Conservation (phyloP, 2,888 invertebrate genomes). For the Scotopteryx bipunctaria region DNA sequence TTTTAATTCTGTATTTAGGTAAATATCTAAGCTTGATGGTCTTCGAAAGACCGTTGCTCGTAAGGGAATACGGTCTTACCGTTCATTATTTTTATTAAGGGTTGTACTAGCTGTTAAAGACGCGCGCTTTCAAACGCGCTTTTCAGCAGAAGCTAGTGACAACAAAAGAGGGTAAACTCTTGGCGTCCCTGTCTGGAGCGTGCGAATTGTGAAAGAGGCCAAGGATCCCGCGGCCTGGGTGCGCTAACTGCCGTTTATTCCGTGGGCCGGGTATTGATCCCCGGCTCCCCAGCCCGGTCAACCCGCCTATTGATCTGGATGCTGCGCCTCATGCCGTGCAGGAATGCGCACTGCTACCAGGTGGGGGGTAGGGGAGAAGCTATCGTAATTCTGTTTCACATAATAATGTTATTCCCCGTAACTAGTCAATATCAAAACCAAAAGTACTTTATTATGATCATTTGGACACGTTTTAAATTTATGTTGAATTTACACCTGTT, state of each 20-base stretch:
- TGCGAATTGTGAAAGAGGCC: constrained; percentile 53
- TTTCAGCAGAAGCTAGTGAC: neutral
- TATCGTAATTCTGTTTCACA: too few species aligned
- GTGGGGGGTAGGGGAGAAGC: neutral
- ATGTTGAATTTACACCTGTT: too few species aligned
- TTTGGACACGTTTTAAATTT: too few species aligned
- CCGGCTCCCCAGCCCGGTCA: constrained; percentile 47
- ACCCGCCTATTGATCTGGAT: constrained; percentile 44
- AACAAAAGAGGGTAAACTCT: neutral
- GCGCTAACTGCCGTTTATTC: constrained; percentile 25
- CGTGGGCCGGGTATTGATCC: constrained; percentile 58
- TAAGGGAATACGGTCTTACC: too few species aligned
- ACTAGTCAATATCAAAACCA: too few species aligned
- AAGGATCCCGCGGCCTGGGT: constrained; percentile 65
- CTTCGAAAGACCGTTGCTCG: too few species aligned
- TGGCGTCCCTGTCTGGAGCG: constrained; percentile 3
- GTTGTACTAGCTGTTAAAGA: too few species aligned
- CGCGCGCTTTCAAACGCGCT: neutral
- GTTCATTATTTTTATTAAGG: too few species aligned
- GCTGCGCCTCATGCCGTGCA: constrained; percentile 28
- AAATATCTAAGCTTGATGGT: too few species aligned
- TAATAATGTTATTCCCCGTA: too few species aligned
- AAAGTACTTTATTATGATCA: too few species aligned
- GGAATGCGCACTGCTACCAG: constrained; percentile 18
- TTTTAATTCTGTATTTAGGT: too few species aligned